Evolutionary conservation across 1,140 invertebrate genomes (phyloP).

Genomic region (Achroia grisella): DNA sequence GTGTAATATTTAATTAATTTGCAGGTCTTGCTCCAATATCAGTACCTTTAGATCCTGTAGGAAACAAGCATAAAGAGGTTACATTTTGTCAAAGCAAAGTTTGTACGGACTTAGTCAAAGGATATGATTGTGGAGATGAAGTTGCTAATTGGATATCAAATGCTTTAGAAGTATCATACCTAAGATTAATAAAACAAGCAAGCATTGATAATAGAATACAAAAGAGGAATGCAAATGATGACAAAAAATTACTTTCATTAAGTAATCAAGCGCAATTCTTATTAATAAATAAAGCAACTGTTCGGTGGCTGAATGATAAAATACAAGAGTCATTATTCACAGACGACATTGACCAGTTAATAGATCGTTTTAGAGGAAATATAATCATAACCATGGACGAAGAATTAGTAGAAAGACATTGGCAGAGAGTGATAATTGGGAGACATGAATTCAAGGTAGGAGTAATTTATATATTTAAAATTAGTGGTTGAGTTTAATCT

Average conservation of each 20-base stretch:
- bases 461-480: slow-evolving; percentile 1
- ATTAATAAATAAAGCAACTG: slow-evolving; percentile 84
- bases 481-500: no score
- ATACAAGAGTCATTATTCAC: slow-evolving; percentile 72
- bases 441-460: slow-evolving; percentile 76
- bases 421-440: slow-evolving; percentile 82
- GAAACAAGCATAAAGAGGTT: slow-evolving; percentile 36
- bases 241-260: slow-evolving; percentile 78
- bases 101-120: slow-evolving; percentile 87
- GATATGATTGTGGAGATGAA: slow-evolving; percentile 87
- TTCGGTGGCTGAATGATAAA: slow-evolving; percentile 79
- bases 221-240: slow-evolving; percentile 42
- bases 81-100: slow-evolving; percentile 84
- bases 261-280: slow-evolving; percentile 93
- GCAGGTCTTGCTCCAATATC: slow-evolving; percentile 70
- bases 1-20: slow-evolving; percentile 39
- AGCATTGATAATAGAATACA: slow-evolving; percentile 46
- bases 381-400: slow-evolving; percentile 76
- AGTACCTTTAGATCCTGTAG: slow-evolving; percentile 52
- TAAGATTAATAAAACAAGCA: slow-evolving; percentile 81
- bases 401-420: slow-evolving; percentile 85
- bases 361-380: slow-evolving; percentile 81
- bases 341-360: slow-evolving; percentile 73
- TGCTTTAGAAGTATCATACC: slow-evolving; percentile 77
- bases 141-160: slow-evolving; percentile 85